A percentile compares a stretch with the other conserved stretches of the same genome.
Conservation (phyloP, 2,888 invertebrate genomes). For the Bombylius discolor region DNA sequence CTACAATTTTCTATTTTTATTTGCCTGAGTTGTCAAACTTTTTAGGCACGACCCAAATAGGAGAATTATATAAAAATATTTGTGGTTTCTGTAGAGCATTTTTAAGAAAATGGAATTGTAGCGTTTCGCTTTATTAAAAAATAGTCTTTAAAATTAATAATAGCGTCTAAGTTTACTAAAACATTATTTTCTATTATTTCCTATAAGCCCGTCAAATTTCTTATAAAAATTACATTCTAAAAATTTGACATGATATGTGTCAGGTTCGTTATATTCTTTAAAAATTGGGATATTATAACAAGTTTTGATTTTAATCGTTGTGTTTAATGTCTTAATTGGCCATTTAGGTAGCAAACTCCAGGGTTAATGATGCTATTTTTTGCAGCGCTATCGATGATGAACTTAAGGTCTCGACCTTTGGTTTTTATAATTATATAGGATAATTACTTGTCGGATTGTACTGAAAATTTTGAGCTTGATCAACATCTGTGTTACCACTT, state of each 20-base stretch:
- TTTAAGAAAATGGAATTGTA: neutral
- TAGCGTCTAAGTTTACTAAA: neutral
- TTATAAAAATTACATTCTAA: slow-evolving; percentile 1
- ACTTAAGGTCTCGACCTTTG: neutral
- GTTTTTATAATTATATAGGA: neutral
- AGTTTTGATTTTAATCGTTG: neutral
- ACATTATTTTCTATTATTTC: slow-evolving; percentile 7
- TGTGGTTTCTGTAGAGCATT: neutral
- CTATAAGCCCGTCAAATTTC: slow-evolving; percentile 5
- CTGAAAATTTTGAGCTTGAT: no score
- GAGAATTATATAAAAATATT: slow-evolving; percentile 11
- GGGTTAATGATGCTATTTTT: slow-evolving; percentile 4
- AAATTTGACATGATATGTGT: neutral
- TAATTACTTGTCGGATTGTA: no score
- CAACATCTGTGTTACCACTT: neutral
- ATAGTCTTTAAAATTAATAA: neutral
- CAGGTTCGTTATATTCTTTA: neutral
- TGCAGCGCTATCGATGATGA: slow-evolving; percentile 6
- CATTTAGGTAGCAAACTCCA: neutral
- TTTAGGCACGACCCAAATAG: slow-evolving; percentile 19
- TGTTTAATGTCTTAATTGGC: neutral
- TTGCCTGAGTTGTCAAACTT: slow-evolving; percentile 3
- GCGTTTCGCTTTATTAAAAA: neutral
- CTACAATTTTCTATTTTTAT: slow-evolving; percentile 4
- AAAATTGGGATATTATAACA: slow-evolving; percentile 2